These are phyloP conservation scores for Pemphredon lugubris DNA, from an alignment of 2,888 invertebrate genomes.

Conservation along the genomic window DNA sequence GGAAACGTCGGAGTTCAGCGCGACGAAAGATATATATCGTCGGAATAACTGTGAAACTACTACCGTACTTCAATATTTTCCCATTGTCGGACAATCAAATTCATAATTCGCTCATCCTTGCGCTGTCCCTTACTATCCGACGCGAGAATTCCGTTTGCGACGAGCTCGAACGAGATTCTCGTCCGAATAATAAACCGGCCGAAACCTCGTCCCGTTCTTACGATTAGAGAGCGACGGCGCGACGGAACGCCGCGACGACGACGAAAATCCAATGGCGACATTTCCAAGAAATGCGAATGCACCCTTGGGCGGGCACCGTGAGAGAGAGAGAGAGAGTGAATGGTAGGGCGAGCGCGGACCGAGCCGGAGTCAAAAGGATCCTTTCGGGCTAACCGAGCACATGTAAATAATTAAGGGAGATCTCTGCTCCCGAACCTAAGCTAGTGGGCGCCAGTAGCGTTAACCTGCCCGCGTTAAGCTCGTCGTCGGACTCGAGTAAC, in stretches of 20 bases:
- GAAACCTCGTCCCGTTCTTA: slow-evolving; percentile 1
- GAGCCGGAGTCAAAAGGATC: slow-evolving; percentile 50
- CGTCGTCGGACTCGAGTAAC: too few species aligned
- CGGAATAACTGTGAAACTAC: too few species aligned
- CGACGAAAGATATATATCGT: too few species aligned
- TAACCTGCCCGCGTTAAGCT: too few species aligned
- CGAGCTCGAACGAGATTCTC: background rate
- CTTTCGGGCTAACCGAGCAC: slow-evolving; percentile 53
- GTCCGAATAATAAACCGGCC: too few species aligned
- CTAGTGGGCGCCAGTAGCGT: too few species aligned
- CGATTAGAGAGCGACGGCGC: slow-evolving; percentile 15
- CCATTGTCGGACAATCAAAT: too few species aligned
- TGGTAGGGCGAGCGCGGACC: slow-evolving; percentile 12
- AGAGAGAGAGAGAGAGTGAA: slow-evolving; percentile 35
- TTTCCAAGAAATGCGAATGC: slow-evolving; percentile 45
- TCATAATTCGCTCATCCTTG: too few species aligned
- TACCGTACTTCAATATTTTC: too few species aligned
- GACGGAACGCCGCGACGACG: slow-evolving; percentile 31
- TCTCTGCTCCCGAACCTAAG: slow-evolving; percentile 39
- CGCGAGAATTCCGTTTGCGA: background rate
- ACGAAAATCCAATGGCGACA: slow-evolving; percentile 49
- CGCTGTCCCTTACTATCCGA: background rate
- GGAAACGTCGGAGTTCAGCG: too few species aligned
- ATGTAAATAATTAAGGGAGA: slow-evolving; percentile 61
- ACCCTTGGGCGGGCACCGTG: slow-evolving; percentile 36